Percentiles rank a stretch among this genome's conserved stretches.
These are phyloP conservation scores for Sesia bembeciformis DNA, from an alignment of 2,888 invertebrate genomes.

Conservation along the genomic window DNA sequence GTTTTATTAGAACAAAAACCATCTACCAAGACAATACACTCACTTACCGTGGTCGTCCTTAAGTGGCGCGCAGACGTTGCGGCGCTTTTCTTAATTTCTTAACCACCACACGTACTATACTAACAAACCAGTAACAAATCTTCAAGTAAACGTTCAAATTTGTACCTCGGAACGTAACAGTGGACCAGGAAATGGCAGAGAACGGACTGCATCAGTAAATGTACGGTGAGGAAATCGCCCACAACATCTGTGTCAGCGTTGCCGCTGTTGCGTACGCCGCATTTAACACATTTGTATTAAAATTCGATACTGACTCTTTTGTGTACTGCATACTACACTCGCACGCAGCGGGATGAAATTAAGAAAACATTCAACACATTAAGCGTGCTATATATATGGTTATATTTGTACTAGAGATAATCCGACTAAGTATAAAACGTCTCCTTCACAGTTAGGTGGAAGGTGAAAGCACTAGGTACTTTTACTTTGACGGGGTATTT, in stretches of 20 bases:
- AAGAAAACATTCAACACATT: constrained; percentile 69
- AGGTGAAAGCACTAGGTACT: constrained; percentile 15
- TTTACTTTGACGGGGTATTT: constrained; percentile 2
- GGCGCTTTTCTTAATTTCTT: constrained; percentile 70
- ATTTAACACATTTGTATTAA: no score
- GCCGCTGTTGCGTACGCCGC: no score
- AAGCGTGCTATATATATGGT: constrained; percentile 40
- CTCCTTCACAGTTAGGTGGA: constrained; percentile 13
- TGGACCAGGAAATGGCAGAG: no score
- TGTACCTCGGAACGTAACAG: no score
- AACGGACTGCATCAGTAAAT: no score
- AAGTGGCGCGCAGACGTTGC: constrained; percentile 60
- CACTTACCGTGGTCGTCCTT: constrained; percentile 36
- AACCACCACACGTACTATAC: constrained; percentile 23
- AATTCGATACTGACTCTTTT: background rate
- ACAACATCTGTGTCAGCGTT: no score
- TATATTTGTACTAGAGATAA: constrained; percentile 25
- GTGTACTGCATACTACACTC: constrained; percentile 25
- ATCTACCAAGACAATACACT: constrained; percentile 59
- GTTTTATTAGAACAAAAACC: constrained; percentile 63
- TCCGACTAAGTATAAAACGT: constrained; percentile 25
- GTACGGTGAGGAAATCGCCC: no score
- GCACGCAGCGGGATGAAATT: constrained; percentile 68
- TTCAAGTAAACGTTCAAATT: background rate
- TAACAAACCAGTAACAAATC: background rate